These are phyloP conservation scores for Anagrus nilaparvatae DNA, from an alignment of 1,140 invertebrate genomes.

Conservation along the genomic window DNA sequence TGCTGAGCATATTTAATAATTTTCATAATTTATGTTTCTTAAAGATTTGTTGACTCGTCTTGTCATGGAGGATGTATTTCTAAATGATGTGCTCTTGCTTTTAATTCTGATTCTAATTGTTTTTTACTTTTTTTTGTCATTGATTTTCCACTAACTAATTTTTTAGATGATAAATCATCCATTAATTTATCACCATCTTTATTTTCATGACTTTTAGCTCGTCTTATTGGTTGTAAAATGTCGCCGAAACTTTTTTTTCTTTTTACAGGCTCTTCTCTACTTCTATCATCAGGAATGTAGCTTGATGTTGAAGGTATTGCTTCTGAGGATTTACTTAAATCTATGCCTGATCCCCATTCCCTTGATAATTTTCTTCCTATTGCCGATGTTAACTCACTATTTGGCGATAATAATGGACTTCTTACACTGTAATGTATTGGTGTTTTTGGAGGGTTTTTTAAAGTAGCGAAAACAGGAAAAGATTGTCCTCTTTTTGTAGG, in stretches of 20 bases:
- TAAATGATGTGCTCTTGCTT: constrained; percentile 40
- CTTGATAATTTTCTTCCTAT: constrained; percentile 36
- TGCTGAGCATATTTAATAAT: too few relatives aligned
- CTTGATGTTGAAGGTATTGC: constrained; percentile 27
- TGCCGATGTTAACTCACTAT: constrained; percentile 34
- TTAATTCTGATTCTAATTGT: constrained; percentile 39
- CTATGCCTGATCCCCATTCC: constrained; percentile 38
- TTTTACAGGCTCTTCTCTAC: too few relatives aligned
- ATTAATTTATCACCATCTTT: too few relatives aligned
- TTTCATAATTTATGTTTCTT: too few relatives aligned
- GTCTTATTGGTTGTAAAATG: constrained; percentile 32
- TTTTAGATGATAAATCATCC: too few relatives aligned
- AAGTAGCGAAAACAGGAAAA: constrained; percentile 37
- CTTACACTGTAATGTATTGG: too few relatives aligned
- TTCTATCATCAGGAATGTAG: too few relatives aligned
- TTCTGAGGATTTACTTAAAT: constrained; percentile 34
- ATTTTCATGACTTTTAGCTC: constrained; percentile 39
- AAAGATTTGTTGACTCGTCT: neutral
- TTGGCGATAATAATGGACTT: constrained; percentile 36
- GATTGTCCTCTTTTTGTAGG: constrained; percentile 39
- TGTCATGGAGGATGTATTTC: constrained; percentile 39
- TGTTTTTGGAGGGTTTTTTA: constrained; percentile 30
- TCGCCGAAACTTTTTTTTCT: constrained; percentile 28
- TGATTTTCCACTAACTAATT: constrained; percentile 26
- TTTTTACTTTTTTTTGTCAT: constrained; percentile 39